phyloP scores from a whole-genome alignment of 2,797 vertebrate genomes.

The Rallus crepitans region DNA sequence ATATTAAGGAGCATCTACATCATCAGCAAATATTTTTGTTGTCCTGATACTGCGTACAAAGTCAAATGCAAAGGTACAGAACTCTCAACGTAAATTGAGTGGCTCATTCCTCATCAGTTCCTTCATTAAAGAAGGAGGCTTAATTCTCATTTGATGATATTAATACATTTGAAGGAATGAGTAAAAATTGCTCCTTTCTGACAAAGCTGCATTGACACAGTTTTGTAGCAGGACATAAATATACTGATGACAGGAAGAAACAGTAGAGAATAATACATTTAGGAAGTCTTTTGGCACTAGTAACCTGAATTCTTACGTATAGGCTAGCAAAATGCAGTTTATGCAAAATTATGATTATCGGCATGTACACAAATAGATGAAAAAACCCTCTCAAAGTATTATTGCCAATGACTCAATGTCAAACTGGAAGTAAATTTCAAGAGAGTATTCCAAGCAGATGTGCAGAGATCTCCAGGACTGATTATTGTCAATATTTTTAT shows the following conservation, averaged over 20 bases:
- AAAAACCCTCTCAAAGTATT: not conserved
- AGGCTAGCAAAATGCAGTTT: slow-evolving; percentile 10
- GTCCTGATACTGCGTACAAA: not conserved
- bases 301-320: not conserved
- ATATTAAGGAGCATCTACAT: slow-evolving; percentile 1
- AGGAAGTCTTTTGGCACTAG: not conserved
- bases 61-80: not conserved
- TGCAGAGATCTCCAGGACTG: slow-evolving; percentile 55
- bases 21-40: slow-evolving; percentile 43
- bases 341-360: slow-evolving; percentile 23
- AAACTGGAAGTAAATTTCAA: slow-evolving; percentile 50
- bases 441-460: slow-evolving; percentile 46
- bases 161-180: not conserved
- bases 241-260: not conserved
- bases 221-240: not conserved
- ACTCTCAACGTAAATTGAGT: not conserved
- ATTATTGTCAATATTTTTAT: slow-evolving; percentile 72
- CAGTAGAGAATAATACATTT: not conserved
- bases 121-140: not conserved
- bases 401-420: slow-evolving; percentile 43
- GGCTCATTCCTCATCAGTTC: not conserved
- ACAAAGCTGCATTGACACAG: not conserved
- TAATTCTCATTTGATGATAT: not conserved
- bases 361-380: slow-evolving; percentile 51
- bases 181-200: not conserved